phyloP scores from a whole-genome alignment of 1,140 invertebrate species.

The Saccostrea echinata region DNA sequence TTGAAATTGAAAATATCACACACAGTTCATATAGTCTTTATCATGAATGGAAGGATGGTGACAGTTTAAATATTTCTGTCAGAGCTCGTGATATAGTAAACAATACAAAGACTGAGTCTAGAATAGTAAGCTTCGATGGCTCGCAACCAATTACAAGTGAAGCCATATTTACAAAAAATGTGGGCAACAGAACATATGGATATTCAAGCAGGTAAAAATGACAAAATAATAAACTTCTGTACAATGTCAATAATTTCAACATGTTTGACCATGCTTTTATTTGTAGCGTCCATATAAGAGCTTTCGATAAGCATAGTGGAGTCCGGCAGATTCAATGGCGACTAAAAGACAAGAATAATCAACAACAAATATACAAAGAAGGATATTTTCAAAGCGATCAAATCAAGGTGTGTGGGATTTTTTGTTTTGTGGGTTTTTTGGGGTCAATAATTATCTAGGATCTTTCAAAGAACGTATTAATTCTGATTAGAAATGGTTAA shows the following conservation, averaged over 20 bases:
- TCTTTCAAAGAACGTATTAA: no score
- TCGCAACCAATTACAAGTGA: neutral
- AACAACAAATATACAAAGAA: neutral
- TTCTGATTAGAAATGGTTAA: no score
- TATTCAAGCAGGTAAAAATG: neutral
- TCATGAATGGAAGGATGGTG: neutral
- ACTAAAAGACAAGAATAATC: neutral
- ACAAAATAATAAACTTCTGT: neutral
- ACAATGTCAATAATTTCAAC: no score
- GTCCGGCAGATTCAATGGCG: neutral
- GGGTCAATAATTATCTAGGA: no score
- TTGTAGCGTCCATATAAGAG: neutral
- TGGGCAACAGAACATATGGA: neutral
- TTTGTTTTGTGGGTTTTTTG: no score
- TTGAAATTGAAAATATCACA: neutral
- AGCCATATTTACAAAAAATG: conserved; percentile 4
- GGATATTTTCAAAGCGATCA: neutral
- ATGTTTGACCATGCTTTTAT: no score
- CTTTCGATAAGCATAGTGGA: neutral
- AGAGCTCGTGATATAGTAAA: neutral
- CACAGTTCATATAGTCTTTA: neutral
- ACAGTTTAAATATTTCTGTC: conserved; percentile 9
- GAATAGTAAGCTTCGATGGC: neutral
- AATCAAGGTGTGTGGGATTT: no score
- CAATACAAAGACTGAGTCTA: neutral